Conservation (phyloP, 2,888 invertebrate genomes). For the Eucriotettix oculatus region DNA sequence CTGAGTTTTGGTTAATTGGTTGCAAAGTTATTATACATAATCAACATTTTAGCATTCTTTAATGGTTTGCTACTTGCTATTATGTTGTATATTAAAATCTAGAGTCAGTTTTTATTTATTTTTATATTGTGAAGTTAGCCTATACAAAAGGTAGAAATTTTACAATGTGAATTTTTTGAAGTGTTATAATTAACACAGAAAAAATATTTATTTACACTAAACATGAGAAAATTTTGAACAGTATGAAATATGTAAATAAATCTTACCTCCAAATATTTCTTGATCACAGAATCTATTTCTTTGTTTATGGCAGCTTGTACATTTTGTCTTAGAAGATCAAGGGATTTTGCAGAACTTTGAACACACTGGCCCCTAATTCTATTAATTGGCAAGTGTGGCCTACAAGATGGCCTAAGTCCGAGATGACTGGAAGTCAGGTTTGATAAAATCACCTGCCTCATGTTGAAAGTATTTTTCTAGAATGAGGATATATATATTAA, state of each 20-base stretch:
- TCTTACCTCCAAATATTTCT: slow-evolving; percentile 56
- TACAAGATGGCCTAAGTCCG: neutral
- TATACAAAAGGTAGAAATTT: no score
- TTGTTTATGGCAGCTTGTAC: slow-evolving; percentile 61
- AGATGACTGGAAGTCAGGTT: neutral
- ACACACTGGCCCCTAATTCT: slow-evolving; percentile 28
- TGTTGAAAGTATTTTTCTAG: neutral
- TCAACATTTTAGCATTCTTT: no score
- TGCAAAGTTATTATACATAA: no score
- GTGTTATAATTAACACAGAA: no score
- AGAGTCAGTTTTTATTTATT: no score
- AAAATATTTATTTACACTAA: neutral
- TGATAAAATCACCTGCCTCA: neutral
- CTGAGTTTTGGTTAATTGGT: no score
- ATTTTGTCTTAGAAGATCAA: slow-evolving; percentile 57
- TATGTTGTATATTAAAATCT: no score
- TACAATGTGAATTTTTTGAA: no score
- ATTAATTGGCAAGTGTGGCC: neutral
- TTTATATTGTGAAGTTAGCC: no score
- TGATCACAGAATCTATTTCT: slow-evolving; percentile 60
- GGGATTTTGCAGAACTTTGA: slow-evolving; percentile 51
- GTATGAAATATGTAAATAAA: neutral
- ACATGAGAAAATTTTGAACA: neutral
- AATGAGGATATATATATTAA: no score
- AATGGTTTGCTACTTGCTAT: no score